Evolutionary conservation across 2,113 vertebrate genomes (phyloP), one percentile per base, ranked within the genome.

Genomic region (Dicaeum eximium): DNA sequence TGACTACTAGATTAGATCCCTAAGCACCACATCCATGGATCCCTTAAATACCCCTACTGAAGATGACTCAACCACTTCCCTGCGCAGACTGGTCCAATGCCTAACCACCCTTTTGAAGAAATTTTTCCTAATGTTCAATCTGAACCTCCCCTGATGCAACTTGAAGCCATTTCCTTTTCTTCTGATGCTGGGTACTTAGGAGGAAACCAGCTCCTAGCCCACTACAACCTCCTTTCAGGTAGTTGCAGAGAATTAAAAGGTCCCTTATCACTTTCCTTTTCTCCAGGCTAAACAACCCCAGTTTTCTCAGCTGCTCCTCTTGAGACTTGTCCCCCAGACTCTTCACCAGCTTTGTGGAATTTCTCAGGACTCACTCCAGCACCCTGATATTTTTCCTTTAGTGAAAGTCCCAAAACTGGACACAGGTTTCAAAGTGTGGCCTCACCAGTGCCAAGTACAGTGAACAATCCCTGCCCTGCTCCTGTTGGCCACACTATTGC

Each of bases 401-500:
- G 19, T 66, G 18, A 13, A 80, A 33, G 45, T 57, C 27, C 10
- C 13, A 65, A 51, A 64, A 58, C 13, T 24, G 10, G 13, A 11
- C 33, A 38, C 23, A 33, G 27, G 37, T 38, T 38, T 66, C 4
- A 3, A 71, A 40, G 6, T 27, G 6, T 7, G 4, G 15, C 20
- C 40, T 70, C 3, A n/a, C 7, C 23, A 54, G 8, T 3, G 37
- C 21, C 0, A 0, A 58, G 17, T 15, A 44, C 13, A 57, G 13
- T 0, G 7, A 8, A 16, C 6, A 61, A 30, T 62, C n/a, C 20
- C 48, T 78, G 28, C 19, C 19, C 54, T 69, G 20, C 0, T 25
- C 40, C 56, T 62, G 19, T 15, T 79, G 56, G 10, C 15, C 19
- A 38, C 56, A 23, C n/a, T 13, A 0, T 7, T 87, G 13, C 47